Evolutionary conservation across 2,888 invertebrate genomes (phyloP).

Genomic region (Lottia scabra): DNA sequence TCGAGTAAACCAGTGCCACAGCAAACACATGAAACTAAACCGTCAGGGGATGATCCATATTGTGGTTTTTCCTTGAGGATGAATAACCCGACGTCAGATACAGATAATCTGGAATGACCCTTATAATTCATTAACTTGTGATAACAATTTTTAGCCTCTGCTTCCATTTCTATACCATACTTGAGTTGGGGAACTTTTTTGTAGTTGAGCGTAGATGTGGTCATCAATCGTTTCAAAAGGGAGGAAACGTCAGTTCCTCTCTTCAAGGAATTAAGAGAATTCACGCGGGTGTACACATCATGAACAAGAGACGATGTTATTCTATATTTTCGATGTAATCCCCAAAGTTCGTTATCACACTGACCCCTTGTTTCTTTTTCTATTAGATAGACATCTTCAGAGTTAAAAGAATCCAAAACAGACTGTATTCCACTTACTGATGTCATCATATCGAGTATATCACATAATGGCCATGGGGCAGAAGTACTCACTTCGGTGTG

Average conservation of each 20-base stretch:
- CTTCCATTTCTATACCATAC: constrained; percentile 2
- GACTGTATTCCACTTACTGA: no score
- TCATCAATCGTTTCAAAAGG: background rate
- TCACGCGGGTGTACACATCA: background rate
- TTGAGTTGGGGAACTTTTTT: background rate
- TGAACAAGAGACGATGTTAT: constrained; percentile 1
- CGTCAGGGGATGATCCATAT: constrained; percentile 2
- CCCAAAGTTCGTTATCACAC: background rate
- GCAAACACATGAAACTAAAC: background rate
- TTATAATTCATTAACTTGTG: background rate
- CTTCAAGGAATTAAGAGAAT: no score
- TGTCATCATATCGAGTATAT: no score
- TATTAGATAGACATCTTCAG: background rate
- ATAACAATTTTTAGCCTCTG: background rate
- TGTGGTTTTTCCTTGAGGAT: background rate
- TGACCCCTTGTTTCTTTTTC: background rate
- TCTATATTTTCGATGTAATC: background rate
- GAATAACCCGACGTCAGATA: background rate
- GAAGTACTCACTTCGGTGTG: no score
- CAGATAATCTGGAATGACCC: background rate
- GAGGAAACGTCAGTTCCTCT: background rate
- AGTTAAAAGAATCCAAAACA: no score
- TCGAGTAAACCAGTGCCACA: background rate
- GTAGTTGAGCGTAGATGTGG: background rate
- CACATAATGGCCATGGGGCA: no score